phyloP scores from a whole-genome alignment of 2,888 invertebrate species.

The Hyles lineata region DNA sequence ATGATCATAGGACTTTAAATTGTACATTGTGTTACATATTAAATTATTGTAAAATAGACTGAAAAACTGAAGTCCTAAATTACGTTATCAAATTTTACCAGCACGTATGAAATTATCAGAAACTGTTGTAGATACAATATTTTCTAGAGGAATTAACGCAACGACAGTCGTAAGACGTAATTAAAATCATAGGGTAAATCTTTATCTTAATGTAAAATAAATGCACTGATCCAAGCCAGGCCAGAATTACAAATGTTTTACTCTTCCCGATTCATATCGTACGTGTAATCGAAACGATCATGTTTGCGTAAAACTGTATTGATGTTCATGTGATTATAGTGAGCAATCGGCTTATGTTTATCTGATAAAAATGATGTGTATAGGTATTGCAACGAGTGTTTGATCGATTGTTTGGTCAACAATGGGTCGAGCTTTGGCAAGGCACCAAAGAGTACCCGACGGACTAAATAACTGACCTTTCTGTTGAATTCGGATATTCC shows the following conservation, averaged over 20 bases:
- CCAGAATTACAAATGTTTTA: conserved; percentile 1
- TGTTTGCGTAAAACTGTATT: conserved; percentile 50
- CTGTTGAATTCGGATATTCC: not conserved
- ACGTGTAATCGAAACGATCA: conserved; percentile 38
- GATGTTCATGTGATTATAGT: conserved; percentile 63
- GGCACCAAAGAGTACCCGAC: conserved; percentile 32
- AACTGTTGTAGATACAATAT: too few relatives aligned
- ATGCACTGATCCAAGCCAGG: too few relatives aligned
- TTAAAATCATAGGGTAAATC: too few relatives aligned
- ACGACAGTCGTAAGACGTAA: too few relatives aligned
- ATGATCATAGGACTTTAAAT: not conserved
- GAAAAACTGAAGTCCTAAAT: too few relatives aligned
- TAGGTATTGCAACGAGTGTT: conserved; percentile 52
- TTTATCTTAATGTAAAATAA: too few relatives aligned
- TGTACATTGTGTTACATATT: too few relatives aligned
- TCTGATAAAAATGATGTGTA: conserved; percentile 65
- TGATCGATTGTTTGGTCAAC: conserved; percentile 58
- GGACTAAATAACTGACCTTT: conserved; percentile 18
- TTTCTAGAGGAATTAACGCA: too few relatives aligned
- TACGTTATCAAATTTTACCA: too few relatives aligned
- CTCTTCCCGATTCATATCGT: conserved; percentile 39
- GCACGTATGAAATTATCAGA: too few relatives aligned
- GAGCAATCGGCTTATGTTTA: conserved; percentile 67
- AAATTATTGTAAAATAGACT: too few relatives aligned
- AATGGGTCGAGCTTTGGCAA: conserved; percentile 39